phyloP scores from a whole-genome alignment of 1,140 invertebrate genomes.

The Drosophila ficusphila region DNA sequence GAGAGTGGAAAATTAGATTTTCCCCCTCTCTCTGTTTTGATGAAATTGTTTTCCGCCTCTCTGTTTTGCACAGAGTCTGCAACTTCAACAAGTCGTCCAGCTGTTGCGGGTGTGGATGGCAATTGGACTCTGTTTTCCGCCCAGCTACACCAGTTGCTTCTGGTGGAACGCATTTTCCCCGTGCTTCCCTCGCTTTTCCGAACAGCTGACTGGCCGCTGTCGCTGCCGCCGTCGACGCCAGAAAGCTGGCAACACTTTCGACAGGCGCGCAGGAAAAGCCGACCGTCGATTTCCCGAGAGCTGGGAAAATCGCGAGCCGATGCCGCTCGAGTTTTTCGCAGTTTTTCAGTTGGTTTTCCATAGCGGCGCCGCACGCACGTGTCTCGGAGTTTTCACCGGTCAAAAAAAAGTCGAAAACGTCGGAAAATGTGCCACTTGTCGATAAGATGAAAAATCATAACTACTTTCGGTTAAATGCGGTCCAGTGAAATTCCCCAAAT shows the following conservation, averaged over 20 bases:
- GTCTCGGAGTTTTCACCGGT: slow-evolving; percentile 54
- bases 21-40: neutral
- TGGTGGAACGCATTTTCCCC: slow-evolving; percentile 24
- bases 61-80: slow-evolving; percentile 36
- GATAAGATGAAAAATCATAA: slow-evolving; percentile 7
- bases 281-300: slow-evolving; percentile 18
- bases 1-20: neutral
- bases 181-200: slow-evolving; percentile 22
- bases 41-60: neutral
- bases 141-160: slow-evolving; percentile 68
- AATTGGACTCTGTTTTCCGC: slow-evolving; percentile 37
- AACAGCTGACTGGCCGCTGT: slow-evolving; percentile 47
- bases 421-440: slow-evolving; percentile 18
- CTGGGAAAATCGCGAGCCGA: slow-evolving; percentile 38
- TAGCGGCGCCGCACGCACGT: slow-evolving; percentile 76
- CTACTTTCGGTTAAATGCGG: neutral
- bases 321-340: slow-evolving; percentile 26
- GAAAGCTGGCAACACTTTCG: slow-evolving; percentile 66
- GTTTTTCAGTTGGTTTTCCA: slow-evolving; percentile 73
- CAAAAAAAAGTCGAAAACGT: slow-evolving; percentile 7
- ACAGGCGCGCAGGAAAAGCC: slow-evolving; percentile 65
- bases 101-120: slow-evolving; percentile 61
- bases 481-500: slow-evolving; percentile 6
- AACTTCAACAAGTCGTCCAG: slow-evolving; percentile 66
- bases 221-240: slow-evolving; percentile 48